A percentile compares a stretch with the other conserved stretches of the same genome.
Conservation (phyloP, 2,113 vertebrate genomes). For the Clarias batrachus region DNA sequence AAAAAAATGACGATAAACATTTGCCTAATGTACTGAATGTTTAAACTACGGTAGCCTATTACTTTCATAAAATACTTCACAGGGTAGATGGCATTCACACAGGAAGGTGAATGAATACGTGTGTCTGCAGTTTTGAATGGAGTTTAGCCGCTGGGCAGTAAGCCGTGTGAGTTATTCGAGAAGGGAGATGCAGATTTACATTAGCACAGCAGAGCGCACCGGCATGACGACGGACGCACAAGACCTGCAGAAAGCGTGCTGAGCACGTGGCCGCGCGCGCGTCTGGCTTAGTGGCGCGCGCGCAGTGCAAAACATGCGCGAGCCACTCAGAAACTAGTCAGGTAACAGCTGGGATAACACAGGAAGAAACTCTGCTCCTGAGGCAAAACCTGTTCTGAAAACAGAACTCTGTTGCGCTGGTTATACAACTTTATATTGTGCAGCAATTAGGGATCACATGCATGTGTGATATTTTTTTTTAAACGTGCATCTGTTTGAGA, state of each 20-base stretch:
- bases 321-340: background rate
- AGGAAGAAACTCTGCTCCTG: background rate
- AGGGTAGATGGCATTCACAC: background rate
- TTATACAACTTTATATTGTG: background rate
- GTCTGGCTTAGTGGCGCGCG: constrained; percentile 21
- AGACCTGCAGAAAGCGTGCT: constrained; percentile 15
- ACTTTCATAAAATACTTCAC: background rate
- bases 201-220: background rate
- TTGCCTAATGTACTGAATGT: background rate
- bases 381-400: background rate
- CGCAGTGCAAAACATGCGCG: constrained; percentile 5
- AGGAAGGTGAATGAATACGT: background rate
- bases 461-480: background rate
- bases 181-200: background rate
- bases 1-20: background rate
- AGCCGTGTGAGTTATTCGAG: background rate
- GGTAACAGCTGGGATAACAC: background rate
- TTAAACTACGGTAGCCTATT: background rate
- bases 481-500: background rate
- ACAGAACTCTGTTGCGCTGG: background rate
- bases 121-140: background rate
- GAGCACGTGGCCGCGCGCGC: constrained; percentile 29
- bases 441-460: background rate
- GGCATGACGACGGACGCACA: background rate
- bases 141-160: background rate